A percentile compares a stretch with the other conserved stretches of the same genome.
Conservation (phyloP, 2,113 vertebrate genomes). For the Naja naja region DNA sequence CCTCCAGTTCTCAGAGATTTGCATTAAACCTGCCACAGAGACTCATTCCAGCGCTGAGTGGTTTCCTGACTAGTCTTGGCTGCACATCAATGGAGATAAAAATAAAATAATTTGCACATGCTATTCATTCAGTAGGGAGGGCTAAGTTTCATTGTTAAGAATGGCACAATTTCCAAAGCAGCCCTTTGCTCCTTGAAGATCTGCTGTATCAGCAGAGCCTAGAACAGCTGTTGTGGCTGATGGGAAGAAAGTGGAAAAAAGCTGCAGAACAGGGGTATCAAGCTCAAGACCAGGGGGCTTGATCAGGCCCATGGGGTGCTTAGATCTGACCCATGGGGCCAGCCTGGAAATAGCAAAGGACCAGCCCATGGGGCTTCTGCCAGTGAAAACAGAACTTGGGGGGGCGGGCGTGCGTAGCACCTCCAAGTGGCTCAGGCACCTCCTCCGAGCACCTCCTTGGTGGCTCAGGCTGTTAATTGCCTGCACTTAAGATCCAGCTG, state of each 20-base stretch:
- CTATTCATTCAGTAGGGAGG: slow-evolving; percentile 17
- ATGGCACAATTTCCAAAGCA: slow-evolving; percentile 22
- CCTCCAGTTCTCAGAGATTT: slow-evolving; percentile 24
- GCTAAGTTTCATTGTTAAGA: slow-evolving; percentile 25
- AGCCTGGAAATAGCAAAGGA: no score
- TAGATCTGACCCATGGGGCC: no score
- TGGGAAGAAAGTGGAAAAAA: slow-evolving; percentile 7
- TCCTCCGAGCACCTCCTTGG: no score
- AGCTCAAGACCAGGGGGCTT: no score
- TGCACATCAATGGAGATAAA: slow-evolving; percentile 49
- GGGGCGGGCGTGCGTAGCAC: no score
- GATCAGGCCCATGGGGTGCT: no score
- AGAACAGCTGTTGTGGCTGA: slow-evolving; percentile 22
- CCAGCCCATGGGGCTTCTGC: no score
- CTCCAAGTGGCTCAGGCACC: no score
- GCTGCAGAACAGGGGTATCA: no score
- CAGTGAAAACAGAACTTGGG: no score
- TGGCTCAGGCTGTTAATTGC: no score
- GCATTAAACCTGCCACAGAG: slow-evolving; percentile 31
- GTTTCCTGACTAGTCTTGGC: slow-evolving; percentile 29
- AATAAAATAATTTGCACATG: slow-evolving; percentile 8
- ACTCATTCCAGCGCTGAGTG: slow-evolving; percentile 29
- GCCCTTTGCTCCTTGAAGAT: slow-evolving; percentile 41
- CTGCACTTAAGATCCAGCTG: no score
- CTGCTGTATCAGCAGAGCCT: slow-evolving; percentile 30